These are phyloP conservation scores for Rhagophthalmus giganteus DNA, from an alignment of 2,888 invertebrate species.

Conservation along the genomic window DNA sequence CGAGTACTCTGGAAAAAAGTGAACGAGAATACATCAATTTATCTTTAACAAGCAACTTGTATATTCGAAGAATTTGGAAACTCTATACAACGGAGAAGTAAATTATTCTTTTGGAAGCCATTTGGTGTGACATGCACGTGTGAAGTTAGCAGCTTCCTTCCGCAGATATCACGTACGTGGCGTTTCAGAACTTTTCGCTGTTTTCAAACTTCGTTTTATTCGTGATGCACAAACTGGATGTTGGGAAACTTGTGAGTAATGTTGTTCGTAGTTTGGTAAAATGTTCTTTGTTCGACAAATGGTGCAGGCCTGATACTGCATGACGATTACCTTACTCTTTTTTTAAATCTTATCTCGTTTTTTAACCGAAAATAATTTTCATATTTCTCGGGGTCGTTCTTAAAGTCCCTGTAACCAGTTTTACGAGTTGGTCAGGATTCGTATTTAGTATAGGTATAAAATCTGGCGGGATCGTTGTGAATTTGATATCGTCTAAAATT, in stretches of 20 bases:
- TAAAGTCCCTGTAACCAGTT: too few species aligned
- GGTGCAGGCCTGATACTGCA: conserved; percentile 15
- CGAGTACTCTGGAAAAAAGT: background rate
- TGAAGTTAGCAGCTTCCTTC: conserved; percentile 44
- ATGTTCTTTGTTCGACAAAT: conserved; percentile 27
- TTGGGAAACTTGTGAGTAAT: conserved; percentile 32
- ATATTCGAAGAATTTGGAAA: conserved; percentile 17
- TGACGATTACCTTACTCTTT: conserved; percentile 8
- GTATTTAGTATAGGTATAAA: too few species aligned
- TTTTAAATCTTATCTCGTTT: background rate
- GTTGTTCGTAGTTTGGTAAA: conserved; percentile 29
- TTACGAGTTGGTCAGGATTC: too few species aligned
- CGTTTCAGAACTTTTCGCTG: conserved; percentile 40
- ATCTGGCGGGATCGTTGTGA: too few species aligned
- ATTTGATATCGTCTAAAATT: too few species aligned
- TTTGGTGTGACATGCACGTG: conserved; percentile 42
- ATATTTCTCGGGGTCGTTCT: too few species aligned
- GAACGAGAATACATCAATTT: conserved; percentile 10
- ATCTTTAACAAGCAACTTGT: conserved; percentile 13
- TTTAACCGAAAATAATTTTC: too few species aligned
- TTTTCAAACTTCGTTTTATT: conserved; percentile 41
- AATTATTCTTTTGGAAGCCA: conserved; percentile 41
- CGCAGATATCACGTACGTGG: conserved; percentile 43
- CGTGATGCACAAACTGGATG: conserved; percentile 32
- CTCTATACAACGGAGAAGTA: conserved; percentile 25